Conservation (phyloP, 2,797 vertebrate species). For the Eidolon dupreanum region DNA sequence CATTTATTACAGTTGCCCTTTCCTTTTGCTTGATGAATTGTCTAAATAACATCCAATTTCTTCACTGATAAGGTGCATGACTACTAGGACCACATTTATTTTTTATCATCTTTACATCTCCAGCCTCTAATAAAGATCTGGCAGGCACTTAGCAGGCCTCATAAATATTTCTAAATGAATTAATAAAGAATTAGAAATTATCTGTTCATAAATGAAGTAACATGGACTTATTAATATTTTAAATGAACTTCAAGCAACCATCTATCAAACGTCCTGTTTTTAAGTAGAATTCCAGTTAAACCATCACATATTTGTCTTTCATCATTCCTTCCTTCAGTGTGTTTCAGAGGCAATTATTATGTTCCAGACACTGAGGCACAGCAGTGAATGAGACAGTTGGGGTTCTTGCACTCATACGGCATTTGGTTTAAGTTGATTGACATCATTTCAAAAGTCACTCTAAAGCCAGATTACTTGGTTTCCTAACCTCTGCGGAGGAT, state of each 20-base stretch:
- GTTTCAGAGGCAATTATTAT: not conserved
- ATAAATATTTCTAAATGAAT: conserved; percentile 17
- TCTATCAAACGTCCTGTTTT: not conserved
- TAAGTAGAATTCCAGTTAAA: not conserved
- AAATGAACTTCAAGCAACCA: not conserved
- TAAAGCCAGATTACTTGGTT: not conserved
- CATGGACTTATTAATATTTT: not conserved
- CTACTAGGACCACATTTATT: not conserved
- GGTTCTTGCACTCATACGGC: not conserved
- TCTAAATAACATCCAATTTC: not conserved
- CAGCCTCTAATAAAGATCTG: not conserved
- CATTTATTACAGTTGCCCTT: not conserved
- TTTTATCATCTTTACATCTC: not conserved
- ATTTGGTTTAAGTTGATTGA: not conserved
- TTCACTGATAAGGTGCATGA: not conserved
- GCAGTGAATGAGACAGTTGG: not conserved
- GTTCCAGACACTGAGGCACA: not conserved
- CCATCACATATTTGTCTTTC: not conserved
- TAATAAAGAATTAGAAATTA: conserved; percentile 11
- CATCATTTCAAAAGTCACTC: not conserved
- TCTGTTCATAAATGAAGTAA: conserved; percentile 17
- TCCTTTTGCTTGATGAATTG: not conserved
- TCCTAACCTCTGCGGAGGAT: not conserved
- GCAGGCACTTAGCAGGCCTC: not conserved
- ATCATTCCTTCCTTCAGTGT: not conserved